phyloP scores from a whole-genome alignment of 2,797 vertebrate genomes.

The Aselliscus stoliczkanus region DNA sequence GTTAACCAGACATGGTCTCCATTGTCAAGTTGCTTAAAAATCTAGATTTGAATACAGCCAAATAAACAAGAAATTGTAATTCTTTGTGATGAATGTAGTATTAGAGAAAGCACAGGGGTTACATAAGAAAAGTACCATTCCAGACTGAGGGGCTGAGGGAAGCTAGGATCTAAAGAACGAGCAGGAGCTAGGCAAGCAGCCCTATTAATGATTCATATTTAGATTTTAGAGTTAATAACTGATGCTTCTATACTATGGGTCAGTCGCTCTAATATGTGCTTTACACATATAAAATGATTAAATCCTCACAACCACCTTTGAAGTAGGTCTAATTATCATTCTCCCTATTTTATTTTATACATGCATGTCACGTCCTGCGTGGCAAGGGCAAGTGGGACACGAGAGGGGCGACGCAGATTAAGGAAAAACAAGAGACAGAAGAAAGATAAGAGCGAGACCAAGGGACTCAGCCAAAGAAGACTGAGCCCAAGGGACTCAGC shows the following conservation, averaged over 20 bases:
- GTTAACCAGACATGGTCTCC: background rate
- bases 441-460: too few relatives aligned
- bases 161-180: background rate
- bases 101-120: background rate
- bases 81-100: background rate
- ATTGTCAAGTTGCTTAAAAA: background rate
- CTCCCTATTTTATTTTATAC: background rate
- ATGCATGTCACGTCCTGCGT: too few relatives aligned
- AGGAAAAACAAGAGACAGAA: too few relatives aligned
- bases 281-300: background rate
- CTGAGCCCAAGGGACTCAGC: too few relatives aligned
- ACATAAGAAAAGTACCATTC: background rate
- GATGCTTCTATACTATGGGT: background rate
- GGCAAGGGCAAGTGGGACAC: too few relatives aligned
- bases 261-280: background rate
- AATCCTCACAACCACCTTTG: background rate
- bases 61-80: background rate
- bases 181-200: background rate
- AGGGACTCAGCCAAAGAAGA: too few relatives aligned
- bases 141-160: background rate
- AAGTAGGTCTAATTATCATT: background rate
- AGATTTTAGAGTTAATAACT: background rate
- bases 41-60: background rate
- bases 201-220: background rate
- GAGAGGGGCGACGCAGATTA: too few relatives aligned